Evolutionary conservation across 2,113 vertebrate species (phyloP), one percentile per base, ranked within the genome.

Genomic region (Microtus montanus): DNA sequence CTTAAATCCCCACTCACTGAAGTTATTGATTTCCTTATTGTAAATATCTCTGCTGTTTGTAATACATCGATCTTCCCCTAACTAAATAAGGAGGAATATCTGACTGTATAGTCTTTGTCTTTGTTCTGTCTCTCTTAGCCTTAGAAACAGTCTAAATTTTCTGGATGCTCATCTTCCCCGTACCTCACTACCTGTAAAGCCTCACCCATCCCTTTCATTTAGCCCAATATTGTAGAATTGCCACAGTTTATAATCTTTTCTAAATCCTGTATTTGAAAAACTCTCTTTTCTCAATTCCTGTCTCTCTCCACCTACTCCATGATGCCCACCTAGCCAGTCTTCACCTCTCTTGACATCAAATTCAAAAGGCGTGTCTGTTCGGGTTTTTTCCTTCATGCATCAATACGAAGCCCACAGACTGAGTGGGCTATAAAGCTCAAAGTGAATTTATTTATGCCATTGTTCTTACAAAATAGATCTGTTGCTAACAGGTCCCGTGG

Each of bases 391-490:
- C 26, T 9, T 83, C 26, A 15, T 74, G 47, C 20, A 28, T 89
- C 78, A 79, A 83, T 28, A 73, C 54, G 68, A 96, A 94, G 41
- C 26, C 49, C 58, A 61, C 63, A 92, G 17, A 68, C 4, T 68
- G 33, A 66, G 30, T 71, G 33, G 54, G 63, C 24, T 73, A 87
- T 75, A 94, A 95, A 91, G 75, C 71, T 93, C 47, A 73, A 78
- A 91, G 80, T 89, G 74, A 89, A 93, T 95, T 92, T 95, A 92
- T 93, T 95, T 94, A 92, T 78, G 61, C 70, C 80, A 86, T 92
- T 97, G 63, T 94, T 96, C 90, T 95, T 96, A 97, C 44, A 89
- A 89, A 96, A 97, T 44, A 95, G 77, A 20, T 71, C 85, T 75
- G 80, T 77, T 96, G 88, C 88, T 95, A 94, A 92, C 79, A 90